Base-by-base conservation (phyloP, 1,140 invertebrate genomes). In the Littorina saxatilis region DNA sequence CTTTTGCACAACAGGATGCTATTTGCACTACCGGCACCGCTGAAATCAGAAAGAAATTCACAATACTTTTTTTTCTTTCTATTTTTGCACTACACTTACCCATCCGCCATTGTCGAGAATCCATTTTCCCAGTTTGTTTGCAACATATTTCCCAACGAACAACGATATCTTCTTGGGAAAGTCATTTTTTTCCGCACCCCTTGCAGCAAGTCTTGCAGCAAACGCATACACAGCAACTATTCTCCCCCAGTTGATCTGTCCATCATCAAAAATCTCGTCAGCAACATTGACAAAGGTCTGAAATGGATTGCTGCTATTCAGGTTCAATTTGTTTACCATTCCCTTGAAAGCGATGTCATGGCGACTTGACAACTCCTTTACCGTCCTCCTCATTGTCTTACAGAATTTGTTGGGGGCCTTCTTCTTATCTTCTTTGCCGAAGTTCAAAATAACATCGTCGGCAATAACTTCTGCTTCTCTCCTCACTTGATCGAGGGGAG, bases 181-280 rank as follows among this genome's bases (percentile, higher is more conserved):
- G 43, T 88, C 86, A 68, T 73, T 83, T 47, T 88, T 88, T 79
- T 92, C 91, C 75, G 93, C 91, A 66, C 94, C 92, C 50, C 94
- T 93, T 0, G 93, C 87, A 0, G 94, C 93, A 17, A 95, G 86
- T 79, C 94, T 92, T 40, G 93, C 93, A 88, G 94, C 94, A 88
- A 95, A 95, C 15, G 94, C 94, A 85, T 94, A 95, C 3, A 95
- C 91, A 81, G 94, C 94, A n/a, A 95, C 93, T 68, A 95, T 94
- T 84, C 94, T 92, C 11, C 94, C 94, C 94, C 94, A 95, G 80
- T 94, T 94, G 68, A 94, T 92, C 76, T 91, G 87, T 74, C 88
- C 87, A 85, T 94, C 91, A 82, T 92, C 91, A 88, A 95, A 95
- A 17, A 95, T 90, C 89, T 94, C 94, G 87, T 95, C 93, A n/a